These are phyloP conservation scores for Odobenus rosmarus DNA, from an alignment of 2,113 vertebrate genomes.

Conservation along the genomic window DNA sequence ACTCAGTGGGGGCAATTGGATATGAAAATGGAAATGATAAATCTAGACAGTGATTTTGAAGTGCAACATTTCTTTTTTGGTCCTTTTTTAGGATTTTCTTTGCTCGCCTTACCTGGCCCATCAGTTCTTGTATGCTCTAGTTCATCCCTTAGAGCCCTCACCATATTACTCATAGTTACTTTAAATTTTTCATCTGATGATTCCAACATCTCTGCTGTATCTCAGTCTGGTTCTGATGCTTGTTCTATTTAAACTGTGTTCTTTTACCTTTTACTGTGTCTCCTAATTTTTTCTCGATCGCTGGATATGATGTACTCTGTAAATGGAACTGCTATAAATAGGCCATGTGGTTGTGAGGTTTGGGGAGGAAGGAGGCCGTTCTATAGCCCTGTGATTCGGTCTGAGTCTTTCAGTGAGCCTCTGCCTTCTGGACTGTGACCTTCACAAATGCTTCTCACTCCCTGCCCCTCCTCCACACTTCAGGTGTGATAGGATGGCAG, in stretches of 20 bases:
- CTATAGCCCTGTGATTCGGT: accelerated
- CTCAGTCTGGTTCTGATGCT: neutral
- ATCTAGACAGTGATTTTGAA: neutral
- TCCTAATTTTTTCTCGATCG: neutral
- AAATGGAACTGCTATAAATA: neutral
- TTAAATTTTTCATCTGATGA: neutral
- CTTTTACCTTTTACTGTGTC: neutral
- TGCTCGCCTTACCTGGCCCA: neutral
- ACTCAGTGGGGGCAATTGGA: neutral
- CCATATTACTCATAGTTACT: neutral
- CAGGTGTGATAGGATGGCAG: neutral
- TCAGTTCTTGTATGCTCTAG: neutral
- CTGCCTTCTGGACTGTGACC: neutral
- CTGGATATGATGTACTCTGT: neutral
- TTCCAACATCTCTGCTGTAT: neutral
- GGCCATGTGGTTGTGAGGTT: neutral
- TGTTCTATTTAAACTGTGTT: neutral
- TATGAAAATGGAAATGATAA: neutral
- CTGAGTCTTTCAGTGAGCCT: neutral
- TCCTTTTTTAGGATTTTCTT: neutral
- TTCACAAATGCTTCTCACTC: neutral
- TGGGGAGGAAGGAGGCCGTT: neutral
- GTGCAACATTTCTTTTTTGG: neutral
- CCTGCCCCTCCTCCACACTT: neutral
- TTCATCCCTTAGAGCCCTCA: neutral